phyloP scores from a whole-genome alignment of 92 coral and sea anemone genomes.

The Blastomussa wellsi region DNA sequence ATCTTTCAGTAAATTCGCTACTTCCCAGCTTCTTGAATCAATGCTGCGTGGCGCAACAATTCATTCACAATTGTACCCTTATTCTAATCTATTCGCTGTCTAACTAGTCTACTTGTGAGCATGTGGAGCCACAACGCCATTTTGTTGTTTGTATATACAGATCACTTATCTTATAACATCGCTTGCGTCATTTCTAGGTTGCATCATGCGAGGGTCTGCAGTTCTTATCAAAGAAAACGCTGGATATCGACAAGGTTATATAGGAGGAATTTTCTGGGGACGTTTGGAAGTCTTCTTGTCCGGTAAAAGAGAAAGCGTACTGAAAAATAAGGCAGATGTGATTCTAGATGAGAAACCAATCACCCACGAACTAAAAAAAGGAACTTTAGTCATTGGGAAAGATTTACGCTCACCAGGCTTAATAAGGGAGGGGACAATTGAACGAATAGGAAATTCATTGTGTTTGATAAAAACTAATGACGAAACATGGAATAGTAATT shows the following conservation, averaged over 20 bases:
- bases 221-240: not conserved
- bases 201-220: constrained; percentile 15
- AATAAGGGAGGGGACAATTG: not conserved
- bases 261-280: not conserved
- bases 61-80: too few relatives aligned
- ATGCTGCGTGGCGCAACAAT: too few relatives aligned
- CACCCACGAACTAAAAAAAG: not conserved
- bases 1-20: too few relatives aligned
- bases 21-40: too few relatives aligned
- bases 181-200: not conserved
- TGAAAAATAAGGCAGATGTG: not conserved
- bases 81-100: too few relatives aligned
- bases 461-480: not conserved
- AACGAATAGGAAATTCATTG: not conserved
- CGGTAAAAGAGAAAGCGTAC: not conserved
- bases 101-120: too few relatives aligned
- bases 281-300: not conserved
- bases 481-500: not conserved
- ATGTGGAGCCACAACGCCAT: not conserved
- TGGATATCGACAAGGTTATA: not conserved
- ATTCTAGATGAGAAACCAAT: constrained; percentile 20
- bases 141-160: not conserved
- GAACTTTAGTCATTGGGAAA: constrained; percentile 6
- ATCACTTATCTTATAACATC: not conserved
- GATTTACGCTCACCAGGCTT: not conserved